These are phyloP conservation scores for Prionailurus bengalensis DNA, from an alignment of 2,113 vertebrate genomes.

Conservation along the genomic window DNA sequence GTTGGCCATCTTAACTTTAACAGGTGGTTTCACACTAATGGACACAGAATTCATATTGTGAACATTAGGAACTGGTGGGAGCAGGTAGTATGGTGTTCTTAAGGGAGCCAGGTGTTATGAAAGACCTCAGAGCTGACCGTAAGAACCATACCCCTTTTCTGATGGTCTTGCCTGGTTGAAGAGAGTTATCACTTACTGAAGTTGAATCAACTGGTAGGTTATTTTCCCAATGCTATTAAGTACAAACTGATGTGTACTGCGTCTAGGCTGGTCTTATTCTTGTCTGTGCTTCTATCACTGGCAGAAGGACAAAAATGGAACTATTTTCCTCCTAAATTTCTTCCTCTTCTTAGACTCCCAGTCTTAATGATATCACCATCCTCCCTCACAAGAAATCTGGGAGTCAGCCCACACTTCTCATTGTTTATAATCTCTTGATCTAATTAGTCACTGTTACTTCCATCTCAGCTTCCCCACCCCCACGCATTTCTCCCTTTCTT, in stretches of 20 bases:
- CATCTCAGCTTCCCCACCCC: background rate
- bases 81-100: background rate
- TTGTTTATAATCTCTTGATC: background rate
- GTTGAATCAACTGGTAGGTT: background rate
- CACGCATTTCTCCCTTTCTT: background rate
- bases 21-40: slow-evolving; percentile 49
- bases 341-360: background rate
- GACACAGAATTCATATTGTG: slow-evolving; percentile 21
- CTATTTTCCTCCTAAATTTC: background rate
- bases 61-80: background rate
- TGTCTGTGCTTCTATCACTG: background rate
- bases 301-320: background rate
- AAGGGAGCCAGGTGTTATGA: background rate
- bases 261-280: background rate
- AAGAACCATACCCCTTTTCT: background rate
- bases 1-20: slow-evolving; percentile 61
- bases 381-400: slow-evolving; percentile 2
- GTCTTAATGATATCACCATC: background rate
- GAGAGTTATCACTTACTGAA: background rate
- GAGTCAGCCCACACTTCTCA: background rate
- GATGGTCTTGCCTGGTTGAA: background rate
- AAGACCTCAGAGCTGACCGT: background rate
- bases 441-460: background rate
- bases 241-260: background rate
- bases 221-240: background rate